Evolutionary conservation across 1,140 invertebrate genomes (phyloP).

Genomic region (Drosophila parabipectinata): DNA sequence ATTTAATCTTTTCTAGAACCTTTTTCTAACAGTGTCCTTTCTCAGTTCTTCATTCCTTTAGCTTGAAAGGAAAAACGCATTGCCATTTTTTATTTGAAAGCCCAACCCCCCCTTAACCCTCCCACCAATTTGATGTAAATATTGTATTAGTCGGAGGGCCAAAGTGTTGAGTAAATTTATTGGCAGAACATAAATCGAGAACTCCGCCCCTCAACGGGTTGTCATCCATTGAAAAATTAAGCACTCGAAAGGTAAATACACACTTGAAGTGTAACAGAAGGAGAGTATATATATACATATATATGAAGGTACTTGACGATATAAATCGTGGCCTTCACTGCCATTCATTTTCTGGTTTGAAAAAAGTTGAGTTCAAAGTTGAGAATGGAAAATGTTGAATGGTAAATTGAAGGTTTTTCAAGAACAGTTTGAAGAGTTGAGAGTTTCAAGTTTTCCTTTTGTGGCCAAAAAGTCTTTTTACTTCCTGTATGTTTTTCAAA

Average conservation of each 20-base stretch:
- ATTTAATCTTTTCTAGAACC: background rate
- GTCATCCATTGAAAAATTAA: slow-evolving; percentile 56
- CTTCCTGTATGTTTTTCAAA: slow-evolving; percentile 4
- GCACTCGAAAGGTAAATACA: slow-evolving; percentile 54
- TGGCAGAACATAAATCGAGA: slow-evolving; percentile 76
- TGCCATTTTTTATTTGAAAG: slow-evolving; percentile 62
- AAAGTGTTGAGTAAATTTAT: slow-evolving; percentile 80
- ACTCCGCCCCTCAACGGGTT: slow-evolving; percentile 23
- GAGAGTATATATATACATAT: background rate
- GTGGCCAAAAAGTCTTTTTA: slow-evolving; percentile 15
- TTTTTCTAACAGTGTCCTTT: slow-evolving; percentile 2
- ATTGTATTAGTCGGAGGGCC: slow-evolving; percentile 72
- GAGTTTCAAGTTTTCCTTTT: background rate
- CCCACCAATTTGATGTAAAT: slow-evolving; percentile 71
- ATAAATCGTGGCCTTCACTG: slow-evolving; percentile 14
- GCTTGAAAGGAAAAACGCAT: slow-evolving; percentile 51
- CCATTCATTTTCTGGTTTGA: slow-evolving; percentile 5
- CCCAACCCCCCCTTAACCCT: background rate
- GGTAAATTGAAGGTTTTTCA: background rate
- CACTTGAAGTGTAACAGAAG: background rate
- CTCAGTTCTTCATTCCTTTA: slow-evolving; percentile 5
- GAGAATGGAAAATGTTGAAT: background rate
- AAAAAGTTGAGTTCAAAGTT: background rate
- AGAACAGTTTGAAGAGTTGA: background rate
- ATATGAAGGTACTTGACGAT: background rate